These are phyloP conservation scores for Allygus modestus DNA, from an alignment of 2,888 invertebrate species.

Conservation along the genomic window DNA sequence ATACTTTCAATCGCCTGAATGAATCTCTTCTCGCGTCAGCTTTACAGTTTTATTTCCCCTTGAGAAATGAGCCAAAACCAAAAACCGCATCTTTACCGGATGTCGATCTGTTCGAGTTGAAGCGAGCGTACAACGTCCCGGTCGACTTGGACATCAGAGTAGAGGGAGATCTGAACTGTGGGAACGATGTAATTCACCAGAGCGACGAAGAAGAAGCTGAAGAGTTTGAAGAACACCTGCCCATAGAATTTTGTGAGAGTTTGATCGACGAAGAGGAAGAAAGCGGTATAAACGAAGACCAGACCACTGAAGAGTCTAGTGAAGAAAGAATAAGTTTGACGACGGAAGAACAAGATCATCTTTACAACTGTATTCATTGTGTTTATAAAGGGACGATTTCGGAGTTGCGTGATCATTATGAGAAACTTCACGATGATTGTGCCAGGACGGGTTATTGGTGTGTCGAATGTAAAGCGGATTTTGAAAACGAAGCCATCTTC, in stretches of 20 bases:
- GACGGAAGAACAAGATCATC: not conserved
- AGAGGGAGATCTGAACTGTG: not conserved
- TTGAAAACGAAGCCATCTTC: conserved; percentile 32
- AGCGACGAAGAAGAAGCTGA: not conserved
- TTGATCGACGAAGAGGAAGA: conserved; percentile 25
- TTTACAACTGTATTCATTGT: conserved; percentile 25
- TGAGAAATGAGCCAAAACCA: conserved; percentile 13
- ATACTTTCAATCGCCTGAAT: not conserved
- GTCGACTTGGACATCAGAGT: conserved; percentile 3
- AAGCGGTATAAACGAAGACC: not conserved
- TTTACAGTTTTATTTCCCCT: conserved; percentile 9
- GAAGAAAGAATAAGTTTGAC: not conserved
- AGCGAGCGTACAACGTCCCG: conserved; percentile 10
- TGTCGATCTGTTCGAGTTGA: conserved; percentile 9
- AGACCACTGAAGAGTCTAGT: not conserved
- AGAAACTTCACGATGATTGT: not conserved
- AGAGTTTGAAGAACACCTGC: conserved; percentile 25
- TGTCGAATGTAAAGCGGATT: conserved; percentile 29
- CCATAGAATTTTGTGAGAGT: conserved; percentile 18
- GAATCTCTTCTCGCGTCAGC: conserved; percentile 9
- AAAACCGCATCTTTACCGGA: not conserved
- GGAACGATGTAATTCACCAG: not conserved
- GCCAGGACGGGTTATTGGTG: not conserved
- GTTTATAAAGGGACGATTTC: conserved; percentile 1
- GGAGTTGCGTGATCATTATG: not conserved